phyloP scores from a whole-genome alignment of 2,113 vertebrate genomes.

The Hippocampus comes region DNA sequence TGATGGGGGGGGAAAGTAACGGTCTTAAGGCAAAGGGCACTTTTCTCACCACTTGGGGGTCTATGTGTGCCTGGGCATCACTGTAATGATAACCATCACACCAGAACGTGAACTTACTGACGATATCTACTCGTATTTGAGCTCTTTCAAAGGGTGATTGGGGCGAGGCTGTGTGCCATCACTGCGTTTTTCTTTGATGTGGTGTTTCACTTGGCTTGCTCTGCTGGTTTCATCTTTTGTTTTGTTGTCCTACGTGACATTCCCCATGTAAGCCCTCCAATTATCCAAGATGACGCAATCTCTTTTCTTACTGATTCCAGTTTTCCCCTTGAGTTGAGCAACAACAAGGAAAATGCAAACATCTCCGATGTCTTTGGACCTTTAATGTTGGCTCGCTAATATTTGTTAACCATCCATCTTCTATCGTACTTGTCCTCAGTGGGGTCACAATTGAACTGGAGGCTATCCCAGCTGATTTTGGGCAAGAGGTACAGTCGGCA shows the following conservation, averaged over 20 bases:
- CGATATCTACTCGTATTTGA: too few species aligned
- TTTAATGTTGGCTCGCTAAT: background rate
- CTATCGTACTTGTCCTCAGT: background rate
- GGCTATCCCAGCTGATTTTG: background rate
- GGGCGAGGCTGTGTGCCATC: too few species aligned
- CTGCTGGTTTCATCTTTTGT: background rate
- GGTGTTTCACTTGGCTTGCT: background rate
- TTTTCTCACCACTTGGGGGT: too few species aligned
- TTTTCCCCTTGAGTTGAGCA: too few species aligned
- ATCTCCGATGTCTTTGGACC: background rate
- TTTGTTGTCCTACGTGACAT: background rate
- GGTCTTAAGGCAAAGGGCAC: too few species aligned
- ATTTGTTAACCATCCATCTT: background rate
- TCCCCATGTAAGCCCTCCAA: background rate
- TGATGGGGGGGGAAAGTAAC: too few species aligned
- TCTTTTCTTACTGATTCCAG: background rate
- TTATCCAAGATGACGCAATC: background rate
- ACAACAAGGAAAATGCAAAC: background rate
- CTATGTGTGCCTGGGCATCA: too few species aligned
- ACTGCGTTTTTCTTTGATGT: background rate
- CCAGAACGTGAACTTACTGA: too few species aligned
- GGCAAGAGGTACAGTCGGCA: background rate
- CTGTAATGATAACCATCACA: too few species aligned
- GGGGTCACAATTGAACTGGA: background rate
- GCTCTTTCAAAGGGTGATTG: too few species aligned